Evolutionary conservation across 2,113 vertebrate genomes (phyloP), one percentile per base, ranked within the genome.

Genomic region (Lycaon pictus): DNA sequence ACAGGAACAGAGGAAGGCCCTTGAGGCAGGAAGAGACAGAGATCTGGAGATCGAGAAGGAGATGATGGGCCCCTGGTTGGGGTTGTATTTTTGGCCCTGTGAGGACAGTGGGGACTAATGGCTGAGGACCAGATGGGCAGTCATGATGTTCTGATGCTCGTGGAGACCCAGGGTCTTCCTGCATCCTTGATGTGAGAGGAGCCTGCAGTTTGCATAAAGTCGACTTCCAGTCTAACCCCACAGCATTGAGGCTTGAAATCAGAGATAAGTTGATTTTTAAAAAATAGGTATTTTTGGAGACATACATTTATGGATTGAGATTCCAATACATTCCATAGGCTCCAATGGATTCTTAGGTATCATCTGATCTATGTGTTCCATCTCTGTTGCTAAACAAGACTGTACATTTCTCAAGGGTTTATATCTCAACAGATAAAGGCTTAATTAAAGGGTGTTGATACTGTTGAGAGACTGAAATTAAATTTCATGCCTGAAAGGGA

Each of bases 371-470:
- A 63, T 80, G 79, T 43, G 53, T 25, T 91, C 51, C 58, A 9
- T 69, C 60, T 93, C 9, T 20, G 48, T 80, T 43, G 27, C 67
- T 86, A 60, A 94, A 51, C 27, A 80, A 83, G 27, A 56, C 32
- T 93, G 5, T 20, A 93, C 72, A 63, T 93, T 88, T 58, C 13
- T 91, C 43, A 88, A 84, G 71, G 15, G 83, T 84, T 69, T 74
- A 81, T 84, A 96, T 74, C 6, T 1, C 43, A 86, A 62, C 2
- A 88, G 15, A 63, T 74, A 84, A 95, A 95, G 29, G 53, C 12
- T 89, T 85, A 85, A 62, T 81, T 84, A 94, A 89, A 89, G 51
- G 16, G 56, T 87, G 11, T 35, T 89, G 79, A 76, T 48, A 65
- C 5, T 83, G 56, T 25, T 95, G 81, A 2, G n/a, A 89, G 29